Evolutionary conservation across 53 echinoderm and acorn worm genomes (phyloP).

Genomic region (Crossaster papposus): DNA sequence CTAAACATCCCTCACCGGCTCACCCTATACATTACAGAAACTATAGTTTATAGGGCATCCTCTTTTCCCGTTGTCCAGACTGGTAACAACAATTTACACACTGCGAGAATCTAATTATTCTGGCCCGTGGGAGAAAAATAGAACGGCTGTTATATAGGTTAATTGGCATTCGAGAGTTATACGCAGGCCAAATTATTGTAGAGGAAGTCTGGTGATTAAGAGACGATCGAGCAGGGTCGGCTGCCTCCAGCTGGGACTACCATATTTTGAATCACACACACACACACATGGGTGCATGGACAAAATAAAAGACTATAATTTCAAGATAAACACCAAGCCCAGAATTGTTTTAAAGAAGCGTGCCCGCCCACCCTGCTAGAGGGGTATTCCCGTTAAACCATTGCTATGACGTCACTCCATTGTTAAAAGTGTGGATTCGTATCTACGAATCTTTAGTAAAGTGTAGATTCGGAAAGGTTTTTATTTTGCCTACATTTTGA

Average conservation of each 20-base stretch:
- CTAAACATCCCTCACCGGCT: too few relatives aligned
- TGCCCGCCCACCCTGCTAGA: too few relatives aligned
- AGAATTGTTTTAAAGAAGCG: too few relatives aligned
- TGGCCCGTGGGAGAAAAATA: neutral
- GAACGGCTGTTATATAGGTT: slow-evolving; percentile 44
- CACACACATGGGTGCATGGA: neutral
- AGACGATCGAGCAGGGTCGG: neutral
- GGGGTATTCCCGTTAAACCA: too few relatives aligned
- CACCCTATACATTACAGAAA: neutral
- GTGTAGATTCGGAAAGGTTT: too few relatives aligned
- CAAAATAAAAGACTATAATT: neutral
- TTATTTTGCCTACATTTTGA: too few relatives aligned
- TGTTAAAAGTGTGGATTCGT: too few relatives aligned
- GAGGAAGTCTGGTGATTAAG: neutral
- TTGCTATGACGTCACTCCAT: too few relatives aligned
- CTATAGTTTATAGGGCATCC: neutral
- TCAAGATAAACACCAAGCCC: neutral
- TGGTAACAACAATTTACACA: slow-evolving; percentile 48
- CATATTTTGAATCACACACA: neutral
- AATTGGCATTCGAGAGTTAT: slow-evolving; percentile 41
- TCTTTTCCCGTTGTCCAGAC: neutral
- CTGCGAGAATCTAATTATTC: slow-evolving; percentile 24
- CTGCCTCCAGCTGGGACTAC: neutral
- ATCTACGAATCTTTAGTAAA: too few relatives aligned
- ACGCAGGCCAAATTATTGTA: neutral